Percentiles rank a stretch among this genome's conserved stretches.
Conservation (phyloP, 2,113 vertebrate species). For the Tautogolabrus adspersus region DNA sequence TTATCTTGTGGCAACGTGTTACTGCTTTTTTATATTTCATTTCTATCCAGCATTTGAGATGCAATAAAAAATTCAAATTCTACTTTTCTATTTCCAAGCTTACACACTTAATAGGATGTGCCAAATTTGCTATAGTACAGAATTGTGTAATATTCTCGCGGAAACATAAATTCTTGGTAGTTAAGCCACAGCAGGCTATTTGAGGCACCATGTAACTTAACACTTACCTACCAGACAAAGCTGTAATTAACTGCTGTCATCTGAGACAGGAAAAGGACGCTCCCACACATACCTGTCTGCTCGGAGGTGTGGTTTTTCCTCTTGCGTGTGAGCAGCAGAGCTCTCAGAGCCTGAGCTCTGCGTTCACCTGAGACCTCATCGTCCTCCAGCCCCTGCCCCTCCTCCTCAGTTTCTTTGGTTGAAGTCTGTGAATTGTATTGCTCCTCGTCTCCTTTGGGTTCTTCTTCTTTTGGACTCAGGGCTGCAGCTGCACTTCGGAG, state of each 20-base stretch:
- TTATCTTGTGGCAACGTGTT: too few relatives aligned
- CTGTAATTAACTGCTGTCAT: constrained; percentile 31
- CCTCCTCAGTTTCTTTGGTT: constrained; percentile 25
- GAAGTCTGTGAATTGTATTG: constrained; percentile 19
- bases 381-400: constrained; percentile 4
- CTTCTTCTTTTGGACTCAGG: constrained; percentile 65
- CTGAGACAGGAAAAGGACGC: constrained; percentile 15
- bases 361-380: constrained; percentile 60
- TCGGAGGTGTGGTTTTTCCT: constrained; percentile 65
- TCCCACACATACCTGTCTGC: constrained; percentile 54
- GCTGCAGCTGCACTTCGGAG: constrained; percentile 83
- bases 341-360: constrained; percentile 78
- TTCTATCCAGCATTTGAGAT: too few relatives aligned
- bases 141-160: neutral
- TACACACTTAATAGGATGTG: neutral
- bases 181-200: neutral
- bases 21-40: too few relatives aligned
- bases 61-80: neutral
- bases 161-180: neutral
- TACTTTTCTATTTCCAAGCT: too few relatives aligned
- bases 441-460: constrained; percentile 38
- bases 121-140: neutral
- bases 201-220: constrained; percentile 16
- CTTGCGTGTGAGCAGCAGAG: constrained; percentile 78
- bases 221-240: neutral